These are phyloP conservation scores for Oreohelix idahoensis DNA, from an alignment of 1,140 invertebrate species.

Conservation along the genomic window DNA sequence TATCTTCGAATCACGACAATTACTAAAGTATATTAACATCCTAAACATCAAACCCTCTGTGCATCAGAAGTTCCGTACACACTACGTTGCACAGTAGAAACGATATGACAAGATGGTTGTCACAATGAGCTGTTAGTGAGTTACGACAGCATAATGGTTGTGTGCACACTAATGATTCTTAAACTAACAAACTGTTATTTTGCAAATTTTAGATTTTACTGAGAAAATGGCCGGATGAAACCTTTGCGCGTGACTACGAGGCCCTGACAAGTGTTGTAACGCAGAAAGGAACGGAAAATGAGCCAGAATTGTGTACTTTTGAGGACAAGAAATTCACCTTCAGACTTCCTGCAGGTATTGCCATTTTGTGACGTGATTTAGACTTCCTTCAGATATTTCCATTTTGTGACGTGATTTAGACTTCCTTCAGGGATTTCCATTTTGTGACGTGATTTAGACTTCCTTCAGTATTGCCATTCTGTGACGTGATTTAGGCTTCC, in stretches of 20 bases:
- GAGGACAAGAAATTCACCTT: constrained; percentile 57
- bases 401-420: constrained; percentile 44
- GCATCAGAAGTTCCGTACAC: too few relatives aligned
- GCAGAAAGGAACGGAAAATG: constrained; percentile 43
- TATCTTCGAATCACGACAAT: too few relatives aligned
- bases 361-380: constrained; percentile 42
- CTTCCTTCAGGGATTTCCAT: constrained; percentile 55
- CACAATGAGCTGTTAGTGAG: too few relatives aligned
- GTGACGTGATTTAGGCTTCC: constrained; percentile 56
- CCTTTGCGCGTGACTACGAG: constrained; percentile 45
- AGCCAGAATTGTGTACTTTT: constrained; percentile 49
- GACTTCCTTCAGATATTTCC: constrained; percentile 56
- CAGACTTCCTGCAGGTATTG: constrained; percentile 57
- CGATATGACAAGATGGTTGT: too few relatives aligned
- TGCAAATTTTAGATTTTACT: constrained; percentile 31
- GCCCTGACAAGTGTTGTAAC: constrained; percentile 54
- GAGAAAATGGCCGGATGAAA: constrained; percentile 36
- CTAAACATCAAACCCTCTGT: too few relatives aligned
- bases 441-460: constrained; percentile 50
- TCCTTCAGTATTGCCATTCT: constrained; percentile 49
- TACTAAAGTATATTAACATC: too few relatives aligned
- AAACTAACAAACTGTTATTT: too few relatives aligned
- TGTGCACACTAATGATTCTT: too few relatives aligned
- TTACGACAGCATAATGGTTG: too few relatives aligned
- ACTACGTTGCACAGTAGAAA: too few relatives aligned